Conservation (phyloP, 2,113 vertebrate species). For the Xyrauchen texanus region DNA sequence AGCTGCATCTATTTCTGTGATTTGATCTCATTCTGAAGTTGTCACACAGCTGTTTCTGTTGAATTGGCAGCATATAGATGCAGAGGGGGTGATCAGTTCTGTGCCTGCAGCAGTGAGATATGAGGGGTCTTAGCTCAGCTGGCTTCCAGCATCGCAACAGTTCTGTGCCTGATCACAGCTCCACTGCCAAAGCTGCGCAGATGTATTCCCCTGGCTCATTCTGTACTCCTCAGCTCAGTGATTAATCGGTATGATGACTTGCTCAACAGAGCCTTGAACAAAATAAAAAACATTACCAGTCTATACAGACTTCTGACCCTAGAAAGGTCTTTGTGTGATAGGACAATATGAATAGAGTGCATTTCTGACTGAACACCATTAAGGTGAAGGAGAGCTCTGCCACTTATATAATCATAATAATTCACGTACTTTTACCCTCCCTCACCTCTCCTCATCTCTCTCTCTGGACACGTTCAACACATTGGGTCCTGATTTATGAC, state of each 20-base stretch:
- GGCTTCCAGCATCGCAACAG: neutral
- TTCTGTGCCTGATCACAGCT: neutral
- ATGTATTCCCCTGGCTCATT: slow-evolving; percentile 6
- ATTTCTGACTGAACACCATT: slow-evolving; percentile 19
- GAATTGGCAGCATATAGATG: neutral
- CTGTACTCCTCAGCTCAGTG: neutral
- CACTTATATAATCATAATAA: slow-evolving; percentile 22
- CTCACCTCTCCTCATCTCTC: slow-evolving; percentile 10
- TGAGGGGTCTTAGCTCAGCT: slow-evolving; percentile 33
- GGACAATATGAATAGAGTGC: slow-evolving; percentile 5
- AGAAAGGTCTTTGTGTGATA: neutral
- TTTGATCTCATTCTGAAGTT: slow-evolving; percentile 16
- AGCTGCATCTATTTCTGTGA: neutral
- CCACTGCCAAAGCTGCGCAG: neutral
- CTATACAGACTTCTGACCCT: neutral
- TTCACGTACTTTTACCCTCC: slow-evolving; percentile 3
- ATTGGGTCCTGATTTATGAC: slow-evolving; percentile 8
- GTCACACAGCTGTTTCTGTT: slow-evolving; percentile 10
- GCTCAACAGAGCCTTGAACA: slow-evolving; percentile 9
- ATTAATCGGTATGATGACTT: neutral
- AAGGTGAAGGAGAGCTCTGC: neutral
- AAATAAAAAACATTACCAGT: slow-evolving; percentile 4
- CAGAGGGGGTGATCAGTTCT: neutral
- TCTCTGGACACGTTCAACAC: slow-evolving; percentile 12
- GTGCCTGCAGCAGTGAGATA: slow-evolving; percentile 17